Evolutionary conservation across 2,113 vertebrate genomes (phyloP).

Genomic region (Octodon degus): DNA sequence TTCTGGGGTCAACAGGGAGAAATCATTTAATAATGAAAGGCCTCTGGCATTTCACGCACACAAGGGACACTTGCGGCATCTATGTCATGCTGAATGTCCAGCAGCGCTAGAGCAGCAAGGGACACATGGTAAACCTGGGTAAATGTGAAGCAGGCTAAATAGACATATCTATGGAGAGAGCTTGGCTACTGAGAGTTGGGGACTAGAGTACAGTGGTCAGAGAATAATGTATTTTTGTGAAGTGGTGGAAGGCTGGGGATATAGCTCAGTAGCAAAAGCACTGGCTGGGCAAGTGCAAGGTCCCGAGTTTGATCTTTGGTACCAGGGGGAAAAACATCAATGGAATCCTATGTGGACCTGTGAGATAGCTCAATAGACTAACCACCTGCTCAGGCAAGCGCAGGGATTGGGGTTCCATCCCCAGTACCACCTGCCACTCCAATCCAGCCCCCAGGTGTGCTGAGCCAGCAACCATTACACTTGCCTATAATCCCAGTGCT

Average conservation of each 20-base stretch:
- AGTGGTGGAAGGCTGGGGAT: not conserved
- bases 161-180: not conserved
- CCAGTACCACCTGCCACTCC: too few relatives aligned
- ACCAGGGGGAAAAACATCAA: too few relatives aligned
- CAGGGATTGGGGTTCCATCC: too few relatives aligned
- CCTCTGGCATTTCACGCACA: not conserved
- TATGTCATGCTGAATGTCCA: not conserved
- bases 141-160: not conserved
- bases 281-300: too few relatives aligned
- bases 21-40: not conserved
- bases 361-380: too few relatives aligned
- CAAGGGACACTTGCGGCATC: not conserved
- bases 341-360: too few relatives aligned
- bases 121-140: not conserved
- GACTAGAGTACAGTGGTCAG: not conserved
- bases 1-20: not conserved
- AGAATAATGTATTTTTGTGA: not conserved
- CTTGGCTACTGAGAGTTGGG: not conserved
- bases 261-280: too few relatives aligned
- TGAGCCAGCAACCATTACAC: too few relatives aligned
- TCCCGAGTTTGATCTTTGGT: too few relatives aligned
- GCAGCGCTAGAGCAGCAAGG: not conserved
- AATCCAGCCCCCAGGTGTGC: too few relatives aligned
- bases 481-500: too few relatives aligned
- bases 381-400: too few relatives aligned